These are phyloP conservation scores for Nasonia vitripennis DNA, from an alignment of 1,140 invertebrate genomes.

Conservation along the genomic window DNA sequence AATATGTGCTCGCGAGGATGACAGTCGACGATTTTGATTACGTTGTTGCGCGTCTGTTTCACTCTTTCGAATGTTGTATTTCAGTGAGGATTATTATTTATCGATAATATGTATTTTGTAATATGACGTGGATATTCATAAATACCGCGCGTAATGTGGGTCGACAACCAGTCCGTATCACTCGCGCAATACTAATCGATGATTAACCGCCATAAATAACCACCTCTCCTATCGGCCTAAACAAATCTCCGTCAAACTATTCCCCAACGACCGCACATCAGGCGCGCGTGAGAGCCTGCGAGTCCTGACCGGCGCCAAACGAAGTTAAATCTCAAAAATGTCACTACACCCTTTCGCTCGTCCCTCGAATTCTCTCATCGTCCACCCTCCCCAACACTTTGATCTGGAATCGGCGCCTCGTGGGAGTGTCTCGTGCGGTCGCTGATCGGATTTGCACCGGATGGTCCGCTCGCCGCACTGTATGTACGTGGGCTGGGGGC, in stretches of 20 bases:
- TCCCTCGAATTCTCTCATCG: background rate
- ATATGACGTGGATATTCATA: background rate
- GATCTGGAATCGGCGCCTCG: background rate
- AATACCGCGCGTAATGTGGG: background rate
- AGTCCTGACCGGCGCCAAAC: background rate
- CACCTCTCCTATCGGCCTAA: too few relatives aligned
- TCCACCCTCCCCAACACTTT: background rate
- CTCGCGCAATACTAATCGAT: background rate
- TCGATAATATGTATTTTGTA: too few relatives aligned
- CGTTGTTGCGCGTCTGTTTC: background rate
- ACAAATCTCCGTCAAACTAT: background rate
- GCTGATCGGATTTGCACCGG: conserved; percentile 1
- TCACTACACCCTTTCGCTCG: background rate
- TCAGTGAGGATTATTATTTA: too few relatives aligned
- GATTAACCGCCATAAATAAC: background rate
- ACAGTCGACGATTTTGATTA: background rate
- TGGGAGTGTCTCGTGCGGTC: conserved; percentile 25
- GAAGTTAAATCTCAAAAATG: conserved; percentile 4
- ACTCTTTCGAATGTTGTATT: too few relatives aligned
- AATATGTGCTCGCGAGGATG: background rate
- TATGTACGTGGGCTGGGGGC: background rate
- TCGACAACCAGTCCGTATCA: background rate
- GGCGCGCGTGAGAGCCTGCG: background rate
- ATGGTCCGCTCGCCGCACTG: background rate
- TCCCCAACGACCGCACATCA: background rate